Conservation (phyloP, 2,797 vertebrate genomes). For the Austrolebias charrua region DNA sequence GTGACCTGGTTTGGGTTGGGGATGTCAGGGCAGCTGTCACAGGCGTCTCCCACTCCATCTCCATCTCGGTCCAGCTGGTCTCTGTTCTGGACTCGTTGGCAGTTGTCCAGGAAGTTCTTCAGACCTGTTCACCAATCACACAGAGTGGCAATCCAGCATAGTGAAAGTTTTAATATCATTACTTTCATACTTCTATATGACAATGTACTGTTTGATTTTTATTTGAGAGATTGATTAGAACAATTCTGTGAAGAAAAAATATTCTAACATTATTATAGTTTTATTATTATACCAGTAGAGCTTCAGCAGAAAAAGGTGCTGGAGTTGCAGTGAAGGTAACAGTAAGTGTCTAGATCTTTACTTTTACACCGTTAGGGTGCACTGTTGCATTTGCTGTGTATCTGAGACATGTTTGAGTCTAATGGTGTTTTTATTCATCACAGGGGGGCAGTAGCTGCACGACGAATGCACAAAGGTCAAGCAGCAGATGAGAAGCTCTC, state of each 20-base stretch:
- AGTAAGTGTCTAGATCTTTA: not conserved
- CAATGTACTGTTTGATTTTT: not conserved
- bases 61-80: constrained; percentile 90
- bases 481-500: constrained; percentile 52
- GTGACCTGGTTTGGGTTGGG: constrained; percentile 96
- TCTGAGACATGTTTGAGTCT: not conserved
- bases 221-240: not conserved
- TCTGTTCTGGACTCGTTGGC: constrained; percentile 86
- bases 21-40: constrained; percentile 95
- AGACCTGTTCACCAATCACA: constrained; percentile 76
- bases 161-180: not conserved
- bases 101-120: constrained; percentile 97
- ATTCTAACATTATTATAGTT: too few relatives aligned
- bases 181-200: too few relatives aligned
- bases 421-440: constrained; percentile 44
- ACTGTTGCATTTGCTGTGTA: constrained; percentile 61
- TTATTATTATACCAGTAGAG: too few relatives aligned
- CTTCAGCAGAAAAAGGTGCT: too few relatives aligned
- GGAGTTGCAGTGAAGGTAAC: too few relatives aligned
- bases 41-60: constrained; percentile 95
- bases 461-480: constrained; percentile 66
- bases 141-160: not conserved
- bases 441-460: constrained; percentile 59
- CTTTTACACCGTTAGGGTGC: constrained; percentile 51
- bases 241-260: too few relatives aligned